Conservation (phyloP, 1,140 invertebrate species). For the Drosophila nannoptera region DNA sequence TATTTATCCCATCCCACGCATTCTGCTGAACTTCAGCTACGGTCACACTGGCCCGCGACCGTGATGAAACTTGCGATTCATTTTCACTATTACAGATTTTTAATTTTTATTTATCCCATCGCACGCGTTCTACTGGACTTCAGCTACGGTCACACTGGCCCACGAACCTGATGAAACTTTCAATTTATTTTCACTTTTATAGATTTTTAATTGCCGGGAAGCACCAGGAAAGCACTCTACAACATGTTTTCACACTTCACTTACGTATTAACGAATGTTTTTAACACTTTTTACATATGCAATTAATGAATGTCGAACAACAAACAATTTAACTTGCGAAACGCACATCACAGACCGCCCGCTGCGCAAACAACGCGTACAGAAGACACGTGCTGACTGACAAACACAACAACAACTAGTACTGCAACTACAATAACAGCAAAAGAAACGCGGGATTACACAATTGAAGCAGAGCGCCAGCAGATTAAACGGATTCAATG, state of each 20-base stretch:
- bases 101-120: too few relatives aligned
- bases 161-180: not conserved
- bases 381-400: constrained; percentile 22
- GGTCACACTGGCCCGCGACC: not conserved
- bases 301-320: constrained; percentile 10
- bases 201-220: not conserved
- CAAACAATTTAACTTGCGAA: constrained; percentile 25
- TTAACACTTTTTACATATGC: constrained; percentile 2
- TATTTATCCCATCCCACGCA: too few relatives aligned
- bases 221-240: not conserved
- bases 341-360: constrained; percentile 13
- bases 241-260: constrained; percentile 13
- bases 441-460: constrained; percentile 14
- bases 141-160: not conserved
- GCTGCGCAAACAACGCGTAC: constrained; percentile 9
- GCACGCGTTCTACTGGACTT: not conserved
- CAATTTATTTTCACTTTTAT: constrained; percentile 1
- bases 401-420: constrained; percentile 8
- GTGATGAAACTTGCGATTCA: not conserved
- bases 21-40: not conserved
- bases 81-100: too few relatives aligned
- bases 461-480: constrained; percentile 26
- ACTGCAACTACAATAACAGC: not conserved
- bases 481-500: constrained; percentile 14
- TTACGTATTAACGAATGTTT: constrained; percentile 2